Conservation (phyloP, 2,797 vertebrate species). For the Cuniculus paca region DNA sequence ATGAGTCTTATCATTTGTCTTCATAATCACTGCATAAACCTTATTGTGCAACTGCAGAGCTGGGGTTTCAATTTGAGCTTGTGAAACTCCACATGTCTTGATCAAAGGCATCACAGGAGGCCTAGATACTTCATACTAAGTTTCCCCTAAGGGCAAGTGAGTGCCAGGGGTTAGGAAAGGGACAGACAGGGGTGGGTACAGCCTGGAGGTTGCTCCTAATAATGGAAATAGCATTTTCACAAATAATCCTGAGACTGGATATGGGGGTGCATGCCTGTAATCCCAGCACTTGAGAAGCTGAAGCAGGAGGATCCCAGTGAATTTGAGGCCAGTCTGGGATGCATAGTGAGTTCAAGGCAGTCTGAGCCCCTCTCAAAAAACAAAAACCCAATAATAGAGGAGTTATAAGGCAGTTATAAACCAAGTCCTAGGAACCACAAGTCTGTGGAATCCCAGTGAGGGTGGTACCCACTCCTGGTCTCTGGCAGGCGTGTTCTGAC, state of each 20-base stretch:
- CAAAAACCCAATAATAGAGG: too few species aligned
- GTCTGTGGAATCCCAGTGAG: too few species aligned
- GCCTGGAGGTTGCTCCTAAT: not conserved
- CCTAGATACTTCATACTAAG: too few species aligned
- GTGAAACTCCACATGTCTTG: not conserved
- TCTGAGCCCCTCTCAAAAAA: too few species aligned
- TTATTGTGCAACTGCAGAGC: not conserved
- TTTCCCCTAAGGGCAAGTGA: not conserved
- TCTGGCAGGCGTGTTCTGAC: not conserved
- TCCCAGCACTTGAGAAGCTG: too few species aligned
- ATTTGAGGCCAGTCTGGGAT: too few species aligned
- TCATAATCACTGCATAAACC: not conserved
- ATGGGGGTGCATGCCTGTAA: too few species aligned
- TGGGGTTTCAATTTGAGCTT: not conserved
- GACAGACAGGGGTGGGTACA: too few species aligned
- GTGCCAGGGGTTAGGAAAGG: not conserved
- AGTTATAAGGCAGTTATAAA: too few species aligned
- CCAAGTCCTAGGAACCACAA: not conserved
- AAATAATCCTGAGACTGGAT: not conserved
- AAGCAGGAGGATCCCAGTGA: too few species aligned
- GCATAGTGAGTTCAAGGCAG: too few species aligned
- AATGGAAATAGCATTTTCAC: not conserved
- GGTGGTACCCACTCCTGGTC: too few species aligned
- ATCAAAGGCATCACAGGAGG: not conserved
- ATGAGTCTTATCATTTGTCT: not conserved